These are phyloP conservation scores for Acromyrmex charruanus DNA, from an alignment of 1,140 invertebrate genomes.

Conservation along the genomic window DNA sequence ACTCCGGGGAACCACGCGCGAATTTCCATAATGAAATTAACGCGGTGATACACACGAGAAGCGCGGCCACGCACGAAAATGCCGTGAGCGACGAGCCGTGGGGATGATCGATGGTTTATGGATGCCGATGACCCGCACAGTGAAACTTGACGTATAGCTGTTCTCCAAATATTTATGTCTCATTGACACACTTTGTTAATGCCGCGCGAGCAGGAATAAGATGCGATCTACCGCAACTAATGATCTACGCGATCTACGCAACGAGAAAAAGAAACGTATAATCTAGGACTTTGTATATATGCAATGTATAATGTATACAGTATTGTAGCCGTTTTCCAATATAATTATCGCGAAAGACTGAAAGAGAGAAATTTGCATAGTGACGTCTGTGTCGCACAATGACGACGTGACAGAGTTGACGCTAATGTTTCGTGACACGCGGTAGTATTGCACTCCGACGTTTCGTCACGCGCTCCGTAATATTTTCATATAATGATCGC, in stretches of 20 bases:
- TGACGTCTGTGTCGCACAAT: not conserved
- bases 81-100: conserved; percentile 22
- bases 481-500: conserved; percentile 45
- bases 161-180: conserved; percentile 10
- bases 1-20: conserved; percentile 11
- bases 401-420: not conserved
- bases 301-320: no score
- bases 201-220: not conserved
- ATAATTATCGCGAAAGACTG: not conserved
- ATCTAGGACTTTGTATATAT: not conserved
- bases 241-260: not conserved
- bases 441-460: conserved; percentile 5
- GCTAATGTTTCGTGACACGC: conserved; percentile 10
- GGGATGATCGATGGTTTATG: conserved; percentile 49
- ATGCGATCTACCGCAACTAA: not conserved
- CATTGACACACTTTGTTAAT: conserved; percentile 38
- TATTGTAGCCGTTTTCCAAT: not conserved
- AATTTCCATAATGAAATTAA: conserved; percentile 65
- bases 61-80: conserved; percentile 5
- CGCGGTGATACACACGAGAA: conserved; percentile 32
- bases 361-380: not conserved
- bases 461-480: conserved; percentile 6
- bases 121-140: conserved; percentile 26
- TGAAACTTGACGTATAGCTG: not conserved
- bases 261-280: not conserved